Evolutionary conservation across 1,140 invertebrate species (phyloP), one percentile per base, ranked within the genome.

Genomic region (Rhagoletis pomonella): DNA sequence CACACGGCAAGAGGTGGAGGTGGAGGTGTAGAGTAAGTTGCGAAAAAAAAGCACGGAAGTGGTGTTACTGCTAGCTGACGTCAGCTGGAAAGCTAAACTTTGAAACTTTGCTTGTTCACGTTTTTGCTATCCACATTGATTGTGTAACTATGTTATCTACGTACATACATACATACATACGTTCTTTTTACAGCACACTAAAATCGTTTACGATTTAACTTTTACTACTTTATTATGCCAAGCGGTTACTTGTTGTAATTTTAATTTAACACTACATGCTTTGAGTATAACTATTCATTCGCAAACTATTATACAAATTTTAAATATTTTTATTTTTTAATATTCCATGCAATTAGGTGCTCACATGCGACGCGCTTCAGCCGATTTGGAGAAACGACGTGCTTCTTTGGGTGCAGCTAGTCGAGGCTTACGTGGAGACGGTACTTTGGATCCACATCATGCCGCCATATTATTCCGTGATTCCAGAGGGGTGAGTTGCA

Each of bases 401-500:
- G 94, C 96, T 55, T 97, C 96, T 19, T 93, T 97, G 81, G 96
- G 96, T 87, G 94, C 96, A 85, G 94, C 95, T 64, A 91, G 91
- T 85, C 91, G 93, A 47, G 93, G 93, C 77, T 89, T 92, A 87
- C 89, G 92, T 87, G 91, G 90, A n/a, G 91, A 93, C 89, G 93
- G 92, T 65, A 90, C 94, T 91, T 93, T 97, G 65, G 97, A 98
- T 94, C 97, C 97, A 42, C 95, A 96, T 90, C 97, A 97, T 93
- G 97, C 97, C 77, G 97, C 97, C 88, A 97, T 98, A 88, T 94
- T 98, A 87, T 98, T 98, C 93, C 94, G 97, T 89, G 97, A 98
- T 93, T 96, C 97, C 12, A 94, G 97, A 94, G 97, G 97, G 94
- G 97, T 98, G 93, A 97, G 97, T 95, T 3, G 58, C 12, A 64